These are phyloP conservation scores for Meteorus cinctellus DNA, from an alignment of 2,888 invertebrate species.

Conservation along the genomic window DNA sequence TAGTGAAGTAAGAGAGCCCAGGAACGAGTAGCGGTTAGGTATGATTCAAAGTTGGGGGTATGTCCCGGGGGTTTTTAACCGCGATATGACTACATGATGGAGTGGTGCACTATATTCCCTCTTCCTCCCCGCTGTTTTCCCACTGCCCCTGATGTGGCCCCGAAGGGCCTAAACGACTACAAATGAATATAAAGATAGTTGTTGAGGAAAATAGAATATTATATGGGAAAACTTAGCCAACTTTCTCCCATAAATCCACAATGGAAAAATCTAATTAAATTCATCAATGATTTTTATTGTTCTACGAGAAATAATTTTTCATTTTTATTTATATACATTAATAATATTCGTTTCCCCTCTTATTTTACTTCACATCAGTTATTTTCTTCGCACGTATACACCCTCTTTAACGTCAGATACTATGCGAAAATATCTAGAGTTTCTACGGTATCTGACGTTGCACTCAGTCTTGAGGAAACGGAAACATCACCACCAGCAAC, in stretches of 20 bases:
- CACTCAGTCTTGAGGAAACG: conserved; percentile 10
- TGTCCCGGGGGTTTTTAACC: conserved; percentile 47
- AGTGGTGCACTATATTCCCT: conserved; percentile 10
- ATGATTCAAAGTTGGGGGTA: conserved; percentile 23
- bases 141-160: background rate
- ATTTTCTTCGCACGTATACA: too few relatives aligned
- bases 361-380: too few relatives aligned
- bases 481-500: background rate
- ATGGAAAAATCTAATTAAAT: background rate
- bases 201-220: conserved; percentile 4
- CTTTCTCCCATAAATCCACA: background rate
- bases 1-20: conserved; percentile 35
- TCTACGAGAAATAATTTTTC: background rate
- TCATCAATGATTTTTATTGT: background rate
- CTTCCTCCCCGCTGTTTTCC: background rate
- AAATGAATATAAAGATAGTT: background rate
- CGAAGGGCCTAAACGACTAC: conserved; percentile 7
- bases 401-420: background rate
- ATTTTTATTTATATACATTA: background rate
- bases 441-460: conserved; percentile 18
- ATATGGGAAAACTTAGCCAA: background rate
- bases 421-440: background rate
- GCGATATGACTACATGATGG: conserved; percentile 21
- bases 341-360: background rate
- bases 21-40: conserved; percentile 20